A percentile compares a stretch with the other conserved stretches of the same genome.
These are phyloP conservation scores for Coptodon rendalli DNA, from an alignment of 2,113 vertebrate genomes.

Conservation along the genomic window DNA sequence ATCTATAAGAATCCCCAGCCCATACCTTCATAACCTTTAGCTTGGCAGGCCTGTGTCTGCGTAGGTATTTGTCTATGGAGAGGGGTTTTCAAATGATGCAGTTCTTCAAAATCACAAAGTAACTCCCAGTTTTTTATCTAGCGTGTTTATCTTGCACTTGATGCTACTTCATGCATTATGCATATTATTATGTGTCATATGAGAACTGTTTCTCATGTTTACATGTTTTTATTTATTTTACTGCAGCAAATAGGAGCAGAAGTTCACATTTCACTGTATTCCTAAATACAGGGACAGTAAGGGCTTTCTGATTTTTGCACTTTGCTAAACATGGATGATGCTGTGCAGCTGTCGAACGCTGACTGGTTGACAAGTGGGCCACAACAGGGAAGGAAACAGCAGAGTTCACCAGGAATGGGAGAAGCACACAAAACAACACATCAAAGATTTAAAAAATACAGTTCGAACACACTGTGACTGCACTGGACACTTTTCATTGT, in stretches of 20 bases:
- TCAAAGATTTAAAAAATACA: not conserved
- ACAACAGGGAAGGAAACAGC: not conserved
- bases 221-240: not conserved
- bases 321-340: not conserved
- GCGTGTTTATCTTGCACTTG: not conserved
- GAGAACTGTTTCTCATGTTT: not conserved
- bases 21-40: not conserved
- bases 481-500: not conserved
- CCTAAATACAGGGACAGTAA: not conserved
- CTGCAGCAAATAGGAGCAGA: not conserved
- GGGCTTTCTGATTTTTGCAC: not conserved
- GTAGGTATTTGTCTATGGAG: not conserved
- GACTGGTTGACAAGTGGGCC: not conserved
- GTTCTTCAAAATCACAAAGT: not conserved
- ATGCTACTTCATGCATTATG: not conserved
- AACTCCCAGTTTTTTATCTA: not conserved
- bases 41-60: not conserved
- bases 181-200: not conserved
- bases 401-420: not conserved
- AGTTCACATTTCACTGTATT: not conserved
- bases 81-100: not conserved
- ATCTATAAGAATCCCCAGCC: not conserved
- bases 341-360: not conserved
- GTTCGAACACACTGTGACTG: not conserved
- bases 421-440: not conserved